Percentiles rank a stretch among this genome's conserved stretches.
These are phyloP conservation scores for Drosophila tristis DNA, from an alignment of 1,140 invertebrate genomes.

Conservation along the genomic window DNA sequence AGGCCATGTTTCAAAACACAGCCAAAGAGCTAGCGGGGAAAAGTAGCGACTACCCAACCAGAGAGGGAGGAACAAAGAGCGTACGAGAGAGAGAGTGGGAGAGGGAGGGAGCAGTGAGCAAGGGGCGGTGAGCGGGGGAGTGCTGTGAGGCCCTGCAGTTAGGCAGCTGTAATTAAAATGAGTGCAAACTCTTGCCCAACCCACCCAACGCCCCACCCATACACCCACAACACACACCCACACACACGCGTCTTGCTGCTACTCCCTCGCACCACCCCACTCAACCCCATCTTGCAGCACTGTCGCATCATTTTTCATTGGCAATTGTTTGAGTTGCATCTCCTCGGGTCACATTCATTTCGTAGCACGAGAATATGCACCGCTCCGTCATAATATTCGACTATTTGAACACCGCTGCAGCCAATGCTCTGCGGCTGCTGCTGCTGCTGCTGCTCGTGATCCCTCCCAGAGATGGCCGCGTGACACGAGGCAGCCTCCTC, in stretches of 20 bases:
- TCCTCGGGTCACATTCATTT: conserved; percentile 72
- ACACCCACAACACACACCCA: no score
- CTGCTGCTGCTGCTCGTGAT: conserved; percentile 10
- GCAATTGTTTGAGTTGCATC: conserved; percentile 70
- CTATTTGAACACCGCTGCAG: conserved; percentile 67
- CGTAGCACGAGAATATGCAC: conserved; percentile 57
- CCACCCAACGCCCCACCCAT: neutral
- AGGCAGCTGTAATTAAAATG: conserved; percentile 84
- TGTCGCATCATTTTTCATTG: conserved; percentile 81
- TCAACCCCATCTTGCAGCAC: conserved; percentile 37
- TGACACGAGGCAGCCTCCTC: conserved; percentile 4
- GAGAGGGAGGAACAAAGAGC: conserved; percentile 2
- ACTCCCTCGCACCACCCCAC: no score
- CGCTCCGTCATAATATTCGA: conserved; percentile 70
- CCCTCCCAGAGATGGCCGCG: conserved; percentile 10
- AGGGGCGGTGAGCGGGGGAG: conserved; percentile 3
- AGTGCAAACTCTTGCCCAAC: conserved; percentile 64
- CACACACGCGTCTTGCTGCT: no score
- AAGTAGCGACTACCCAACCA: conserved; percentile 2
- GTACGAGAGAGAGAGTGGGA: neutral
- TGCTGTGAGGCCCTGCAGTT: conserved; percentile 63
- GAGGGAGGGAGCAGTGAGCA: no score
- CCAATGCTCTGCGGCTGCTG: conserved; percentile 44
- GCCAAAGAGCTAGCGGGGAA: conserved; percentile 18
- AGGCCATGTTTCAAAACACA: conserved; percentile 79